Base-by-base conservation (phyloP, 2,888 invertebrate genomes). In the Erebia palarica region DNA sequence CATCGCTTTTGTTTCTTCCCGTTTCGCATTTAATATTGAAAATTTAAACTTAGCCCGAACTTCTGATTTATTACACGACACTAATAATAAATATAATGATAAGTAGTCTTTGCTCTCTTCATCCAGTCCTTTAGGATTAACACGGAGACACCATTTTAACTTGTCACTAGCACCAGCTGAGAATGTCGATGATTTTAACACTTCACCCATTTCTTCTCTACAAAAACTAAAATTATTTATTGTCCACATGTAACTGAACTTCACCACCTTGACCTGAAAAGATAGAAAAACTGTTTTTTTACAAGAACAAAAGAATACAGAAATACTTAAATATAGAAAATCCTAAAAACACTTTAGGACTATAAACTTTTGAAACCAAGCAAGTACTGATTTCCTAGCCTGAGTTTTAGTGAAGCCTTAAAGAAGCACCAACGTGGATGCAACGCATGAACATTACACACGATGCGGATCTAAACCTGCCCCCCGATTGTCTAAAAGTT, bases 211-310 rank as follows among this genome's bases (percentile, higher is more conserved):
- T 94, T 99, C 99, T 94, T 99, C 99, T 82, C 99, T 97, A 95
- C 99, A 99, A 94, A 99, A 99, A 95, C 99, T 99, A 95, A 99
- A 99, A 96, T 99, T 99, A 95, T 99, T 99, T 95, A 99, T 99
- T 90, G 99, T 99, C 99, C 99, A 99, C 98, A 99, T 99, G 94
- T 99, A 99, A 94, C 99, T 99, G 96, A 99, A 99, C 95, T 99
- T 99, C 83, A 99, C 98, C 94, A 99, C 99, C 96, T 99, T 99
- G 91, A 99, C 99, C 98, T 99, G 96, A 36, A 95, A 95, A 59
- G 10, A 67, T 16, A 67, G 59, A 49, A 67, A 66, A 66, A 47
- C 21, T 8, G 44, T 44, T 44, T 65, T 65, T 55, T n/a, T 65
- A 36, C 18, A 53, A n/a, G 18, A 27, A 55, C 18, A 9, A 42